These are phyloP conservation scores for Latrodectus geometricus DNA, from an alignment of 1,140 invertebrate genomes.

Conservation along the genomic window DNA sequence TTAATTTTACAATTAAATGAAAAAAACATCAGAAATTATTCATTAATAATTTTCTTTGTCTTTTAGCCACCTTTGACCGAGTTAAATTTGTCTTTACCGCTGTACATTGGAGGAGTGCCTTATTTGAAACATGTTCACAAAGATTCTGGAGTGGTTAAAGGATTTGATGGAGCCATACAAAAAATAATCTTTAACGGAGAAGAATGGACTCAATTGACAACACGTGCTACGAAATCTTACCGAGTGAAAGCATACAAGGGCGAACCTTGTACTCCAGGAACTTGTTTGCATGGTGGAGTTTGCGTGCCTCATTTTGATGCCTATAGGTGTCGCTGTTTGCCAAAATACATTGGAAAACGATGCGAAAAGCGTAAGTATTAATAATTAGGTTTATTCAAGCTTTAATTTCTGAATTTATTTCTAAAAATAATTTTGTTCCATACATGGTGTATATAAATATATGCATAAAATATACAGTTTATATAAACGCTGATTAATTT, in stretches of 20 bases:
- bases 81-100: slow-evolving; percentile 83
- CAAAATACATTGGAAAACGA: slow-evolving; percentile 76
- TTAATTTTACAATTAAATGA: background rate
- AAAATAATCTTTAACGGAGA: slow-evolving; percentile 85
- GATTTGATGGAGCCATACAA: slow-evolving; percentile 86
- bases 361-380: slow-evolving; percentile 80
- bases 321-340: slow-evolving; percentile 78
- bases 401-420: no score
- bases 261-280: slow-evolving; percentile 75
- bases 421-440: no score
- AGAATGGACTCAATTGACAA: slow-evolving; percentile 70
- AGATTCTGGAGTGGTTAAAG: slow-evolving; percentile 78
- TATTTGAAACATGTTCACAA: slow-evolving; percentile 78
- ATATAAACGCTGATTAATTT: no score
- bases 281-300: slow-evolving; percentile 80
- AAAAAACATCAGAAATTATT: background rate
- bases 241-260: slow-evolving; percentile 77
- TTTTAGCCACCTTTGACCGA: slow-evolving; percentile 80
- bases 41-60: background rate
- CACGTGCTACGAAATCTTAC: slow-evolving; percentile 63
- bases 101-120: slow-evolving; percentile 87
- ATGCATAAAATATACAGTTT: no score
- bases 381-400: no score
- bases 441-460: no score
- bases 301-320: slow-evolving; percentile 80